Base-by-base conservation (phyloP, 2,797 vertebrate species). In the Acrossocheilus fasciatus region DNA sequence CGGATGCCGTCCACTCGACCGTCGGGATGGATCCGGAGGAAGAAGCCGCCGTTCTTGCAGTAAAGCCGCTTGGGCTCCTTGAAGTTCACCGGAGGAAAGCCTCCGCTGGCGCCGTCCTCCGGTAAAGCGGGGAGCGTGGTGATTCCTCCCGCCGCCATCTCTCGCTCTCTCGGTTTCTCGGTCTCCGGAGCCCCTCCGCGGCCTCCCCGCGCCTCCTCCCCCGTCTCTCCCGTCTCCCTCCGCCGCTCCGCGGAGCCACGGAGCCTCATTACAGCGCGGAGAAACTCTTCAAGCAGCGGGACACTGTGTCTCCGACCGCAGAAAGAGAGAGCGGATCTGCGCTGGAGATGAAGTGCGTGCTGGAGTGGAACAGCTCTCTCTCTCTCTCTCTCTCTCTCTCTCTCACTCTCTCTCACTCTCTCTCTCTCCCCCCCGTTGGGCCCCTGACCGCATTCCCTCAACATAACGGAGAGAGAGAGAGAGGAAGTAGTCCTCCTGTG, bases 41-140 rank as follows among this genome's bases (percentile, higher is more conserved):
- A 99, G 93, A 96, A 99, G 88, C 98, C 98, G 10, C 98, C 98
- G 90, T 98, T 99, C 89, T 99, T 99, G 92, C 98, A 98, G 94
- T 99, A 99, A 8, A 99, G 95, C 82, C 97, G 93, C 88, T 99
- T 99, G 87, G 98, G 98, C 8, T 98, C 98, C 94, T 96, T 98
- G 91, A 98, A 98, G 93, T 91, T 95, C 8, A 97, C 97, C 0
- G 97, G 95, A 3, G 97, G 94, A 76, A 98, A 99, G 68, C 96
- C 93, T 52, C 94, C 80, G 73, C 95, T 91, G 88, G 95, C 93
- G n/a, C 96, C 94, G 89, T 96, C 97, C 81, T 97, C 98, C 74
- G 97, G 93, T 90, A 94, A 91, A 57, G 96, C 87, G 59, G 97
- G 97, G 89, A 98, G 95, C 26, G 98, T 98, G 83, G 97, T 96